Evolutionary conservation across 2,888 invertebrate genomes (phyloP), one percentile per base, ranked within the genome.

Genomic region (Catonia carolina): DNA sequence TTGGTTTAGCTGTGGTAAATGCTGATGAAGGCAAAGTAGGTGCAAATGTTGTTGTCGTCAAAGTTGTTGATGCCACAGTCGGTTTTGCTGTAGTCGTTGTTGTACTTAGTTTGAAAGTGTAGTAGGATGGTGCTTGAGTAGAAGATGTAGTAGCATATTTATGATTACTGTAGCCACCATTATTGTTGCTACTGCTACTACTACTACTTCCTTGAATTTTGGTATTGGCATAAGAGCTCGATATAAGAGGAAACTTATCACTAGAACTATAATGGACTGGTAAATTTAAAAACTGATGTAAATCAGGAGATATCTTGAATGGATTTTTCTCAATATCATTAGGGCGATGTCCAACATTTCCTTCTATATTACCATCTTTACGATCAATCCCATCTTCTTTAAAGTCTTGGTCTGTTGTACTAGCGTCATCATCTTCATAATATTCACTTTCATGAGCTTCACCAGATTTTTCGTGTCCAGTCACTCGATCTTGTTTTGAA

Each of bases 141-240:
- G 60, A 55, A 63, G 67, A 57, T 58, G 60, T 61, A 65, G 56
- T 61, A 47, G 50, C 50, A 42, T 58, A 58, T 51, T 58, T 58
- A 20, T 58, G 58, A 36, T 58, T 58, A 20, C 58, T 58, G 42
- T 58, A 58, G 12, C 50, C 45, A 49, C 8, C 8, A 27, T 27
- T 27, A 27, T 61, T 61, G 50, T 62, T 64, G 18, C 58, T 47
- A 1, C 59, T 59, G 17, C 58, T 56, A 45, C 47, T 56, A 14
- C 63, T 58, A 12, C 64, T 62, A 20, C 64, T 63, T 1, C 84
- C 84, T 67, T 85, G 85, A 22, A 84, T 80, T 68, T 85, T 85
- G 0, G 84, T 78, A 65, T 84, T 85, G 1, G 85, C 84, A 67
- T 85, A 85, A 1, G 84, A 84, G 65, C 78, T 84, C 1, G 84